Conservation (phyloP, 2,113 vertebrate genomes). For the Hypocryptadius cinnamomeus region DNA sequence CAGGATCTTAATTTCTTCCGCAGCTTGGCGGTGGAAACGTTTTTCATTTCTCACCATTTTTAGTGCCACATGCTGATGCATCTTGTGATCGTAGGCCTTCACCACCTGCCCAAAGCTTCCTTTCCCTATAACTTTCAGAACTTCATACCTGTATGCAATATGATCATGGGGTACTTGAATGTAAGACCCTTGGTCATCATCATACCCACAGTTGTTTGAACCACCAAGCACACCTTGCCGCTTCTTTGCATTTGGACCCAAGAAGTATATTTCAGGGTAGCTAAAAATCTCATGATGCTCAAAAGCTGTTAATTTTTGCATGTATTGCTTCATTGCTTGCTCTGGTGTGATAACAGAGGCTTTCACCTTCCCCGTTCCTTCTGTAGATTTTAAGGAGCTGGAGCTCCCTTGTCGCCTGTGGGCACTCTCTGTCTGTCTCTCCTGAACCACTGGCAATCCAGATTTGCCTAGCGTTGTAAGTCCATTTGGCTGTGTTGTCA, state of each 20-base stretch:
- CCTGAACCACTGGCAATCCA: slow-evolving; percentile 75
- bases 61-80: slow-evolving; percentile 89
- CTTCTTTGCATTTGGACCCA: slow-evolving; percentile 95
- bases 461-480: slow-evolving; percentile 78
- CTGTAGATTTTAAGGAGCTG: slow-evolving; percentile 83
- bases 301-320: slow-evolving; percentile 90
- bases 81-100: slow-evolving; percentile 95
- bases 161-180: slow-evolving; percentile 96
- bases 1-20: slow-evolving; percentile 95
- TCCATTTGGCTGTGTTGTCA: slow-evolving; percentile 91
- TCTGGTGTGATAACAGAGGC: slow-evolving; percentile 78
- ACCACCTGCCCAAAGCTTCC: slow-evolving; percentile 99
- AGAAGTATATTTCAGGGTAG: slow-evolving; percentile 90
- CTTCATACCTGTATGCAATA: slow-evolving; percentile 92
- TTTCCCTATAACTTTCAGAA: slow-evolving; percentile 96
- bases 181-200: slow-evolving; percentile 97
- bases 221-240: slow-evolving; percentile 87
- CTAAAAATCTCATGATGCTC: slow-evolving; percentile 95
- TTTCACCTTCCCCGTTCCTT: slow-evolving; percentile 79
- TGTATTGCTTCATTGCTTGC: slow-evolving; percentile 95
- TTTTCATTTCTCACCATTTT: slow-evolving; percentile 99
- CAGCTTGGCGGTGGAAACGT: slow-evolving; percentile 96
- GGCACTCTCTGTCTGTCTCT: slow-evolving; percentile 77
- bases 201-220: slow-evolving; percentile 91
- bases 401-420: slow-evolving; percentile 86